Conservation (phyloP, 2,113 vertebrate genomes). For the Ceuthmochares aereus region DNA sequence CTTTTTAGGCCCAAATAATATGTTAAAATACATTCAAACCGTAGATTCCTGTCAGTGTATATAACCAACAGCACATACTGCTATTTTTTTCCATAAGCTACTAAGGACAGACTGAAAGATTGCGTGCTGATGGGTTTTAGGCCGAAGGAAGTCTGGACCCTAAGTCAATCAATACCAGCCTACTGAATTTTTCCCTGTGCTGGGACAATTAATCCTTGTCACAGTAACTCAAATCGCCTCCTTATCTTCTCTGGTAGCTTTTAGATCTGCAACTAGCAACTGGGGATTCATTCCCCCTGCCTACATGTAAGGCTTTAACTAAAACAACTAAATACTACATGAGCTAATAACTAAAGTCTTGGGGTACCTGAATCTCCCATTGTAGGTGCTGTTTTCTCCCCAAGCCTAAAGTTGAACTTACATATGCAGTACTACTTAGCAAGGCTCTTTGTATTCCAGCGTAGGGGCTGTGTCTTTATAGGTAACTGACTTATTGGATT, state of each 20-base stretch:
- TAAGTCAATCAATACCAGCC: neutral
- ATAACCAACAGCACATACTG: neutral
- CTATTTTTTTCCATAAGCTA: neutral
- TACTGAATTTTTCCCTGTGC: neutral
- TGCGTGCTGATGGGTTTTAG: neutral
- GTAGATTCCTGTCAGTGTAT: neutral
- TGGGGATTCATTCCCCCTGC: neutral
- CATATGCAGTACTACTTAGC: neutral
- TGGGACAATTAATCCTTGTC: neutral
- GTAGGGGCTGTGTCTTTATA: neutral
- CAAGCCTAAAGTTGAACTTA: neutral
- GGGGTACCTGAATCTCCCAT: rapidly evolving
- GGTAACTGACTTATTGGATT: neutral
- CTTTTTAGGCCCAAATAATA: neutral
- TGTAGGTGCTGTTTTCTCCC: neutral
- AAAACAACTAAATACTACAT: neutral
- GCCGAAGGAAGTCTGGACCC: neutral
- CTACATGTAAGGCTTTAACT: neutral
- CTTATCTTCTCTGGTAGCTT: neutral
- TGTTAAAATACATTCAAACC: neutral
- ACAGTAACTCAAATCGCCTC: neutral
- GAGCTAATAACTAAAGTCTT: neutral
- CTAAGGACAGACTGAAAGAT: neutral
- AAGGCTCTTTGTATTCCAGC: neutral
- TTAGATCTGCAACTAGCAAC: neutral